phyloP scores from a whole-genome alignment of 2,888 invertebrate species.

The Eledona agricola region DNA sequence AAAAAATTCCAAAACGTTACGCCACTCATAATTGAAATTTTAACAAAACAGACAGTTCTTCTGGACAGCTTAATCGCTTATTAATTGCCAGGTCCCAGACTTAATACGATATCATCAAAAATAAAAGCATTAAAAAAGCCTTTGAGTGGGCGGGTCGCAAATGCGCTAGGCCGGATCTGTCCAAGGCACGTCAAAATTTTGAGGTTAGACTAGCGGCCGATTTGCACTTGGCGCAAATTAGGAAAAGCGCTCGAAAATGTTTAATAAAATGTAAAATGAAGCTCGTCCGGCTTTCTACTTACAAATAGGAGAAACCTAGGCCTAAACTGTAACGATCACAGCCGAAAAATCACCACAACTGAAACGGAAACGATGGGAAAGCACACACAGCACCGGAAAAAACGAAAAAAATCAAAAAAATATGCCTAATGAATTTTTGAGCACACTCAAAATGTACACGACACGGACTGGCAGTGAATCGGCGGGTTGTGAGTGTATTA shows the following conservation, averaged over 20 bases:
- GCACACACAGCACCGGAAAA: constrained; percentile 26
- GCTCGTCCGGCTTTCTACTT: constrained; percentile 9
- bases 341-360: constrained; percentile 24
- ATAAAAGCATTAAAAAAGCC: too few species aligned
- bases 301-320: constrained; percentile 20
- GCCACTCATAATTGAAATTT: too few species aligned
- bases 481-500: constrained; percentile 17
- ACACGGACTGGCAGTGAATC: constrained; percentile 19
- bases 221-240: too few species aligned
- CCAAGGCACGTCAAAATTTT: too few species aligned
- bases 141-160: too few species aligned
- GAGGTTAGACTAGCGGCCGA: too few species aligned
- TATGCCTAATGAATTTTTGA: not conserved
- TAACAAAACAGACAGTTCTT: too few species aligned
- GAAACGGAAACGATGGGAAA: constrained; percentile 13
- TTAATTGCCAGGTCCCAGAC: too few species aligned
- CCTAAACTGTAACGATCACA: constrained; percentile 18
- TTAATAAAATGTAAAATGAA: constrained; percentile 6
- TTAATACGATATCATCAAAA: too few species aligned
- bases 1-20: too few species aligned
- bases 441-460: constrained; percentile 22
- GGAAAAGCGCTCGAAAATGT: constrained; percentile 18
- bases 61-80: too few species aligned
- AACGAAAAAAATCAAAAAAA: constrained; percentile 23
- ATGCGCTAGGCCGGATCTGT: too few species aligned